Evolutionary conservation across 2,888 invertebrate species (phyloP), one percentile per base, ranked within the genome.

Genomic region (Oscheius sp.): DNA sequence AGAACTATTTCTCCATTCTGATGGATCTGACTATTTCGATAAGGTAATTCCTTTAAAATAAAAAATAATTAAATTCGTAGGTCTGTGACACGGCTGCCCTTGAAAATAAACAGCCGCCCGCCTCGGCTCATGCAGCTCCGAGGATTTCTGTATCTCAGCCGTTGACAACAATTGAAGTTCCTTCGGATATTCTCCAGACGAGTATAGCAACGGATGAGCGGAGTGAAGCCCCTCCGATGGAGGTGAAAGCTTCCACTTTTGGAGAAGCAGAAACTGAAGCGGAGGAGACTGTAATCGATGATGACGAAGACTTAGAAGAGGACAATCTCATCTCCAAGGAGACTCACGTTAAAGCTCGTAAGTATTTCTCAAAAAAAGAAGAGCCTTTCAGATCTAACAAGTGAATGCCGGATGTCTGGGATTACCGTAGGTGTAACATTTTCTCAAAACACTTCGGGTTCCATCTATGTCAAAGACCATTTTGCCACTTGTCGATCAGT

Each of bases 21-120:
- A 72, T 27, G 72, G 70, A 45, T 82, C 82, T 12, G 85, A 86
- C 68, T 86, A 86, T 65, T 86, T 82, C 39, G 86, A 86, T 70
- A 86, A 84, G 68, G 68, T 73, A n/a, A n/a, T n/a, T n/a, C n/a
- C n/a, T n/a, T n/a, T n/a, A n/a, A n/a, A n/a, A n/a, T n/a, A n/a
- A n/a, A n/a, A n/a, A 29, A 25, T 12, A 64, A 23, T 29, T 12
- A 2, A 33, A 48, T 15, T 3, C 15, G n/a, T 10, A 65, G 57
- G 57, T 55, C 10, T 53, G 45, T 29, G 66, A 66, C 39, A 53
- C 45, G 4, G 64, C 50, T 8, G 46, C 46, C 12, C 29, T 64
- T 3, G 50, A 64, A 10, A 17, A 33, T 33, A 55, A 27, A 25
- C 33, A 55, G 34, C 55, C 39, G 45, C 58, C 4, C 17, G 53